A percentile compares a stretch with the other conserved stretches of the same genome.
Conservation (phyloP, 2,888 invertebrate genomes). For the Physocephala rufipes region DNA sequence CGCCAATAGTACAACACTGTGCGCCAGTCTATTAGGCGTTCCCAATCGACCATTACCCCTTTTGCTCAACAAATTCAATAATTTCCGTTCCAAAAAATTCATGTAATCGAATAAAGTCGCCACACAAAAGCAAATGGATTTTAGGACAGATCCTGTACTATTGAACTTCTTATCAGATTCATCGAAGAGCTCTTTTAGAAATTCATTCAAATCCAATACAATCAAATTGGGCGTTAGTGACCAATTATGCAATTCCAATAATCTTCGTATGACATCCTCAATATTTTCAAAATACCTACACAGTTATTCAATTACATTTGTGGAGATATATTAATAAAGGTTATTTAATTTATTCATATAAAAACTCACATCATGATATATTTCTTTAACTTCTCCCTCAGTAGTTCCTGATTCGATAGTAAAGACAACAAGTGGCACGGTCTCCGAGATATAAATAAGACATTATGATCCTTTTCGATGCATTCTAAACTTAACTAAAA, state of each 20-base stretch:
- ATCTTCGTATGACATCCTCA: conserved; percentile 48
- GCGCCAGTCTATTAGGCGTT: not conserved
- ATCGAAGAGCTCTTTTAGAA: not conserved
- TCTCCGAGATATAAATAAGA: conserved; percentile 37
- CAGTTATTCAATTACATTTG: not conserved
- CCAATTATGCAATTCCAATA: conserved; percentile 48
- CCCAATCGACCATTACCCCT: conserved; percentile 38
- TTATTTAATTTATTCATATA: not conserved
- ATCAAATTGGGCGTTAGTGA: conserved; percentile 48
- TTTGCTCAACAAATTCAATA: conserved; percentile 47
- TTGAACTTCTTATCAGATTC: not conserved
- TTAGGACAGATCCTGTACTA: conserved; percentile 9
- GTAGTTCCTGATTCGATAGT: conserved; percentile 26
- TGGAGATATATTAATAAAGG: not conserved
- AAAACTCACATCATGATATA: conserved; percentile 45
- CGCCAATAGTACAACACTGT: conserved; percentile 47
- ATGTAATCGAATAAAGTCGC: conserved; percentile 42
- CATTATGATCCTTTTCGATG: conserved; percentile 38
- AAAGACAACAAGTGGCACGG: conserved; percentile 37
- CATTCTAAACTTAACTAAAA: conserved; percentile 48
- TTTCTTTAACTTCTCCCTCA: conserved; percentile 45
- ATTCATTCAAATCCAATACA: conserved; percentile 49
- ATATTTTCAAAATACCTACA: conserved; percentile 44
- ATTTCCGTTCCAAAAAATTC: conserved; percentile 46
- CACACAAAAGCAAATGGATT: conserved; percentile 38